Evolutionary conservation across 2,797 vertebrate genomes (phyloP).

Genomic region (Danio tinwini): DNA sequence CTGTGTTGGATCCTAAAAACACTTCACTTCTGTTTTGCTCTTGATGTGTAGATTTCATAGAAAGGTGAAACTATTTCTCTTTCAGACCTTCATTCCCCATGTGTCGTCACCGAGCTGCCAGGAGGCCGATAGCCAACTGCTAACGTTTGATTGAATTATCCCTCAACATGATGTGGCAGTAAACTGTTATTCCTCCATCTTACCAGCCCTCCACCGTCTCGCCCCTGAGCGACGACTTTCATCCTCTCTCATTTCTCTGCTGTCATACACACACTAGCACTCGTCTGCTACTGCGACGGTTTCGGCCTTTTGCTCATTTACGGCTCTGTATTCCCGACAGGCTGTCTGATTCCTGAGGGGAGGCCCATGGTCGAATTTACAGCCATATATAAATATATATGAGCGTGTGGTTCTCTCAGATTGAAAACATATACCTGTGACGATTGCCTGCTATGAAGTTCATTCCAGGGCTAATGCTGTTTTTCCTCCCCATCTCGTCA

Average conservation of each 20-base stretch:
- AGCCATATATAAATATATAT: constrained; percentile 25
- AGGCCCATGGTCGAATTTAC: constrained; percentile 48
- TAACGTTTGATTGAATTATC: constrained; percentile 54
- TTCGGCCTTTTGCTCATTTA: constrained; percentile 68
- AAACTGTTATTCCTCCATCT: constrained; percentile 48
- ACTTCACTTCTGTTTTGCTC: background rate
- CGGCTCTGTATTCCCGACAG: constrained; percentile 52
- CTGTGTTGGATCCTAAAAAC: background rate
- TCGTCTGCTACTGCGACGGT: constrained; percentile 67
- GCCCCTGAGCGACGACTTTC: constrained; percentile 59
- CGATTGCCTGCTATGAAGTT: constrained; percentile 43
- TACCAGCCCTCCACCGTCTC: constrained; percentile 46
- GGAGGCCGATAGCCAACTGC: background rate
- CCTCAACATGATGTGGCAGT: constrained; percentile 64
- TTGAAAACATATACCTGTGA: constrained; percentile 33
- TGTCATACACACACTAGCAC: constrained; percentile 68
- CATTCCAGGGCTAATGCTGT: constrained; percentile 23
- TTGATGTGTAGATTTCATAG: background rate
- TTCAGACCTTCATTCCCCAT: background rate
- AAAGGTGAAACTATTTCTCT: background rate
- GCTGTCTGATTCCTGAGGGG: constrained; percentile 63
- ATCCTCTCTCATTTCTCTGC: constrained; percentile 65
- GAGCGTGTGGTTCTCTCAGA: constrained; percentile 10
- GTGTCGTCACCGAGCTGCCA: background rate
- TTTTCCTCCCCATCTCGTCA: background rate